Base-by-base conservation (phyloP, 2,797 vertebrate genomes). In the Hydrocynus forskahlii region DNA sequence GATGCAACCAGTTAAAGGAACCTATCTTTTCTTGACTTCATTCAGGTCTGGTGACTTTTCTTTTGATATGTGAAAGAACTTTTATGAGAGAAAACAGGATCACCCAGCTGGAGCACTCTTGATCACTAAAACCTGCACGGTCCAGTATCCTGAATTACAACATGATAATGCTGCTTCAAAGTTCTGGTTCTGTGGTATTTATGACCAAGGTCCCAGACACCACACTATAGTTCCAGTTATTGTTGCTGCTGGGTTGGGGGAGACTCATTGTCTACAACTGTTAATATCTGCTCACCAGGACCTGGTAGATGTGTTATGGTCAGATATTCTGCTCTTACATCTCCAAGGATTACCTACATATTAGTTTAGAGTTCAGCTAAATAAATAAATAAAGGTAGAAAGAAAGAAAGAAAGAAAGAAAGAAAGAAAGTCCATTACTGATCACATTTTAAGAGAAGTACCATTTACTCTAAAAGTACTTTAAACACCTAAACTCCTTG, bases 161-260 rank as follows among this genome's bases (percentile, higher is more conserved):
- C 43, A 13, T 60, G n/a, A 75, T 43, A 60, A 60, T 19, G 2
- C 3, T 60, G 55, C 55, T 52, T 75, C 68, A 62, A 45, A 81
- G 78, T 74, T 77, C 74, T 69, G 68, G 62, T 73, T 69, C 63
- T 81, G 63, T 74, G 55, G 45, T 62, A 78, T 84, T 78, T 81
- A 75, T 81, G 75, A 75, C 45, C 70, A 66, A 66, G 52, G 29
- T 40, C 43, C 74, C 29, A 70, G 64, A 57, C 35, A 29, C 80
- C 63, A 40, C 62, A 68, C 69, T 74, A 48, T 23, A 62, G 9
- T 50, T 78, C 55, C 7, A 43, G 52, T 54, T 73, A 72, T 40
- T 72, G 74, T 77, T 68, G 62, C 72, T 63, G 19, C 4, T 5
- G 43, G 38, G 10, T 43, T 45, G 63, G 67, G n/a, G 7, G 19